These are phyloP conservation scores for Cyprinus carpio DNA, from an alignment of 2,113 vertebrate genomes.

Conservation along the genomic window DNA sequence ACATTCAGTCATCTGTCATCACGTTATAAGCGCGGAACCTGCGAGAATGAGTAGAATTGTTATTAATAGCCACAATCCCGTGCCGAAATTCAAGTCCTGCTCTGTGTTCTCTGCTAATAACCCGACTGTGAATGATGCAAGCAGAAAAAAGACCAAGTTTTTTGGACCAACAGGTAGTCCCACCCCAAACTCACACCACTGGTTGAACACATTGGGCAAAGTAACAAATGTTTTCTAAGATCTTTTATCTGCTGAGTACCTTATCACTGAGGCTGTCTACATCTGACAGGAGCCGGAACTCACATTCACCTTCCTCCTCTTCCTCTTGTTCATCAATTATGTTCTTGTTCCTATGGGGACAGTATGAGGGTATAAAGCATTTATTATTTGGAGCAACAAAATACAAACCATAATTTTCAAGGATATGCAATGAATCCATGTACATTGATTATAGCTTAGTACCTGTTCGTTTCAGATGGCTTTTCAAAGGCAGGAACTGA, in stretches of 20 bases:
- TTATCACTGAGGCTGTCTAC: slow-evolving; percentile 81
- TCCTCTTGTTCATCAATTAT: slow-evolving; percentile 70
- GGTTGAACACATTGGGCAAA: too few relatives aligned
- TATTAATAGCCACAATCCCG: not conserved
- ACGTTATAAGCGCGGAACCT: not conserved
- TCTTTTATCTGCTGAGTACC: slow-evolving; percentile 63
- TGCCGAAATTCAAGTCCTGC: not conserved
- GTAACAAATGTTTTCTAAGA: too few relatives aligned
- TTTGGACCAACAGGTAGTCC: too few relatives aligned
- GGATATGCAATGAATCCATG: not conserved
- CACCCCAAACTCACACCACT: too few relatives aligned
- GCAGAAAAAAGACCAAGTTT: too few relatives aligned
- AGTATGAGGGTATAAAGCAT: not conserved
- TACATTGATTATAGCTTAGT: not conserved
- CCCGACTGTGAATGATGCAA: too few relatives aligned
- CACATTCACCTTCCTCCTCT: slow-evolving; percentile 81
- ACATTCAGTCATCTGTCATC: not conserved
- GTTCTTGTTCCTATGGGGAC: not conserved
- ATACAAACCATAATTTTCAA: not conserved
- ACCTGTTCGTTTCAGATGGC: slow-evolving; percentile 58
- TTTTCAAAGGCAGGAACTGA: slow-evolving; percentile 54
- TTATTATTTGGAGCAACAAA: not conserved
- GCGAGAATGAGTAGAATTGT: not conserved
- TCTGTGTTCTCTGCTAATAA: too few relatives aligned
- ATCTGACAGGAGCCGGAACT: slow-evolving; percentile 85